These are phyloP conservation scores for Phalacrocorax carbo DNA, from an alignment of 2,113 vertebrate species.

Conservation along the genomic window DNA sequence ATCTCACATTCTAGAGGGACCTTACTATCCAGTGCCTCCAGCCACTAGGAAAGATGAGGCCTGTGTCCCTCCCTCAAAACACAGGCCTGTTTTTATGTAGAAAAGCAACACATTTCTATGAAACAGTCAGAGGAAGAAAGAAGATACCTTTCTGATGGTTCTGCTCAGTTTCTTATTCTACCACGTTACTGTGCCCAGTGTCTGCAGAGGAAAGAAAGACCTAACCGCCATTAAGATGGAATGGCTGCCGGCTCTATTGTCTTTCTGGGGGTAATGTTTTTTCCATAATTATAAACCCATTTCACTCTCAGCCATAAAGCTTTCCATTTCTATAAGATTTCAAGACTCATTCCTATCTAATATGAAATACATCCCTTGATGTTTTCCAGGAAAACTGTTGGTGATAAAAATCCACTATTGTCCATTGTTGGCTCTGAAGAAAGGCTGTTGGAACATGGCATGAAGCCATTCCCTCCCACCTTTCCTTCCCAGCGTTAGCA, in stretches of 20 bases:
- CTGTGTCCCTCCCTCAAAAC: background rate
- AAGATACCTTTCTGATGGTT: background rate
- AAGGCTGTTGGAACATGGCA: background rate
- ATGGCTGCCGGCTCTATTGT: fast-evolving
- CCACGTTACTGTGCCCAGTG: background rate
- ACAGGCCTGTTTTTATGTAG: background rate
- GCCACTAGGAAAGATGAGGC: background rate
- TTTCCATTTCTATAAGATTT: background rate
- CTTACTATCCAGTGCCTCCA: background rate
- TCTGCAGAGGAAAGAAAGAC: background rate
- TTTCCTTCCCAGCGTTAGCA: background rate
- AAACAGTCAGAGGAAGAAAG: background rate
- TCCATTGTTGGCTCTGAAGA: background rate
- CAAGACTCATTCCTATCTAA: background rate
- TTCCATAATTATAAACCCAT: background rate
- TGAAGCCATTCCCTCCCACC: background rate
- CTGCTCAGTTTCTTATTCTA: background rate
- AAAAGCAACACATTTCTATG: background rate
- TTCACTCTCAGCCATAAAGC: background rate
- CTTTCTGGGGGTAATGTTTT: background rate
- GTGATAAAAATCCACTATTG: background rate
- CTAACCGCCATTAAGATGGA: background rate
- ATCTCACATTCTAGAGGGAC: background rate
- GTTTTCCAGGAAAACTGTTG: background rate
- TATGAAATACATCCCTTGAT: background rate